Conservation (phyloP, 2,113 vertebrate genomes). For the human (Homo sapiens) region GRCh38 chr1:14174501-14175000, state of each 20-base stretch:
- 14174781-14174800: too few species aligned
- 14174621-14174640: neutral
- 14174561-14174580: neutral
- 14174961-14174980: neutral
- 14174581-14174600: neutral
- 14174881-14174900: neutral
- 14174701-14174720: neutral
- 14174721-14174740: neutral
- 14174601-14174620: neutral
- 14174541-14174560: neutral
- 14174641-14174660: neutral
- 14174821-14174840: neutral
- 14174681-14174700: neutral
- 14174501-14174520: neutral
- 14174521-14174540: neutral
- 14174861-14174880: neutral
- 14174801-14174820: rapidly evolving
- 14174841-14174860: neutral
- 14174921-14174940: neutral
- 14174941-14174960: neutral
- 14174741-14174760: neutral
- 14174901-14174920: neutral
- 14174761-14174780: neutral
- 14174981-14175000: neutral
- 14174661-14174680: neutral